These are phyloP conservation scores for Napeogenes sylphis DNA, from an alignment of 2,888 invertebrate genomes.

Conservation along the genomic window DNA sequence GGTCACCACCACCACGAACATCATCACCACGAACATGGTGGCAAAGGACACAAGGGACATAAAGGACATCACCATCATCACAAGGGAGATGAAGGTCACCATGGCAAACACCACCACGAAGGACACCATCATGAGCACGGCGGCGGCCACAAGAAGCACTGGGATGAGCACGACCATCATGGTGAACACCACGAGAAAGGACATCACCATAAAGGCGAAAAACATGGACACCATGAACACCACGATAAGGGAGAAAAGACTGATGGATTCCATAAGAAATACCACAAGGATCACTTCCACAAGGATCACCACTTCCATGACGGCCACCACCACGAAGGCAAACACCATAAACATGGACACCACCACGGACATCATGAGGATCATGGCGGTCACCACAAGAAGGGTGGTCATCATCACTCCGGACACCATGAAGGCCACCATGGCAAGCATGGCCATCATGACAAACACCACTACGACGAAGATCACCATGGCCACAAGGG, in stretches of 20 bases:
- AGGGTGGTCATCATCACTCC: conserved; percentile 87
- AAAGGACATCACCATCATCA: conserved; percentile 86
- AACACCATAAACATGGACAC: conserved; percentile 87
- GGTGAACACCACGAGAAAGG: conserved; percentile 87
- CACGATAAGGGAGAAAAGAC: conserved; percentile 90
- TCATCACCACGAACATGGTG: conserved; percentile 83
- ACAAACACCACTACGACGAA: conserved; percentile 88
- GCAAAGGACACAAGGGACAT: conserved; percentile 86
- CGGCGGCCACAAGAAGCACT: conserved; percentile 87
- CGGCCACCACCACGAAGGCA: conserved; percentile 88
- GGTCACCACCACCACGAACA: conserved; percentile 82
- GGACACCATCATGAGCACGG: conserved; percentile 85
- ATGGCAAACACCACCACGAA: conserved; percentile 86
- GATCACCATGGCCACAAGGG: conserved; percentile 88
- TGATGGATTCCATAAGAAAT: conserved; percentile 89
- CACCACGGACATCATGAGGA: conserved; percentile 85
- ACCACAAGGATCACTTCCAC: conserved; percentile 91
- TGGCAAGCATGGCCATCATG: conserved; percentile 87
- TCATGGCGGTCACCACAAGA: conserved; percentile 87
- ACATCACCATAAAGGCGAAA: conserved; percentile 86
- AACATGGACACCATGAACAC: conserved; percentile 88
- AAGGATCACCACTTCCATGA: conserved; percentile 94
- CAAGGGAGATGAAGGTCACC: conserved; percentile 85
- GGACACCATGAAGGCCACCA: conserved; percentile 87
- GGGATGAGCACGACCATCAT: conserved; percentile 85